These are phyloP conservation scores for Istiophorus platypterus DNA, from an alignment of 2,113 vertebrate species.

Conservation along the genomic window DNA sequence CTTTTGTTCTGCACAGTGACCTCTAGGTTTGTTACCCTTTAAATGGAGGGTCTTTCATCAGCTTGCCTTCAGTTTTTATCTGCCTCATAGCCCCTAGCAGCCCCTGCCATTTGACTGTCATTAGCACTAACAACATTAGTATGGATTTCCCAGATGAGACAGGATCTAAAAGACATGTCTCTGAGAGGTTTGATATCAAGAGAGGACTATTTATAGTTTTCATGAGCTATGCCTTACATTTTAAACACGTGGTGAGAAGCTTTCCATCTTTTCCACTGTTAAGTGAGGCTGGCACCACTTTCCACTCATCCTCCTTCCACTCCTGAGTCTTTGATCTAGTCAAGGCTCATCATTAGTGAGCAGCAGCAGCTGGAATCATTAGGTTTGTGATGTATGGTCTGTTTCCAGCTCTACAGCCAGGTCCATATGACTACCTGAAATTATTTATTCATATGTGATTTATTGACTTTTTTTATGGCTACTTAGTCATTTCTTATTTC, in stretches of 20 bases:
- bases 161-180: constrained; percentile 41
- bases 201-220: constrained; percentile 54
- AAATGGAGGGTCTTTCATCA: constrained; percentile 18
- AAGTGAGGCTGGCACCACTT: constrained; percentile 18
- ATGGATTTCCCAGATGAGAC: constrained; percentile 52
- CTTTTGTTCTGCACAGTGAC: background rate
- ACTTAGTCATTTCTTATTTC: background rate
- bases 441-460: background rate
- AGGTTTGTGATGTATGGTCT: constrained; percentile 5
- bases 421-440: background rate
- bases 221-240: constrained; percentile 33
- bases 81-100: background rate
- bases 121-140: constrained; percentile 49
- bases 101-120: constrained; percentile 37
- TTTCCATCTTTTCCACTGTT: constrained; percentile 40
- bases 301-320: background rate
- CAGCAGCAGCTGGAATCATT: background rate
- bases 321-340: constrained; percentile 37
- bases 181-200: constrained; percentile 39
- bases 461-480: background rate
- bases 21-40: constrained; percentile 33
- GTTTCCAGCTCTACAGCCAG: background rate
- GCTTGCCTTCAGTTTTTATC: constrained; percentile 5
- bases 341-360: constrained; percentile 25
- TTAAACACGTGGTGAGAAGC: constrained; percentile 39